Evolutionary conservation across 1,140 invertebrate species (phyloP).

Genomic region (Bathynomus jamesi): DNA sequence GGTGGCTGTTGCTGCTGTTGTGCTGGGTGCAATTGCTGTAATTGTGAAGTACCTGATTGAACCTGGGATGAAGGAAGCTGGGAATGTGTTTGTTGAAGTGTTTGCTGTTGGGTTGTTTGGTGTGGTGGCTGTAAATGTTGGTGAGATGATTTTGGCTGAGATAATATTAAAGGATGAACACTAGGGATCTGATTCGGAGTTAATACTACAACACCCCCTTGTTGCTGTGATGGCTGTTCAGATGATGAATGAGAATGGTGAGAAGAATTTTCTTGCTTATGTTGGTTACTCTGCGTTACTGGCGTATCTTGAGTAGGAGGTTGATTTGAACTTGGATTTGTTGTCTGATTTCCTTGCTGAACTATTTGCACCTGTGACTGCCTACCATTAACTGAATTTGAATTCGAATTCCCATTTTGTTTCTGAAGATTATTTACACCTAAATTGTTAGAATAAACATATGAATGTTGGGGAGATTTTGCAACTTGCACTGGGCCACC

Average conservation of each 20-base stretch:
- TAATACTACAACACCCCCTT: too few species aligned
- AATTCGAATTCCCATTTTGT: background rate
- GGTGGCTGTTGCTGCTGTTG: background rate
- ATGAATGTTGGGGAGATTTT: constrained; percentile 6
- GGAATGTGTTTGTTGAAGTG: background rate
- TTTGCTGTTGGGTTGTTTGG: background rate
- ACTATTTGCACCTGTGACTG: too few species aligned
- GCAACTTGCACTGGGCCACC: too few species aligned
- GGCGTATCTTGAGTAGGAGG: background rate
- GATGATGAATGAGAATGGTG: background rate
- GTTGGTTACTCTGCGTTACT: background rate
- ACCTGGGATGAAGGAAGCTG: background rate
- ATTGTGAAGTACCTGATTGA: background rate
- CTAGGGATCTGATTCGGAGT: background rate
- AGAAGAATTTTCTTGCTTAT: background rate
- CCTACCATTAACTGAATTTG: too few species aligned
- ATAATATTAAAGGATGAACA: background rate
- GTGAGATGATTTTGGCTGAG: background rate
- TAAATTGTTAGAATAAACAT: background rate
- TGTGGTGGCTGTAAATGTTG: background rate
- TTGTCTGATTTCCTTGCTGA: background rate
- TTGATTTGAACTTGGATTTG: background rate
- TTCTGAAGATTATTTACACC: background rate
- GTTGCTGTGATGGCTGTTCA: too few species aligned
- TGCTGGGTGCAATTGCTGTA: background rate